These are phyloP conservation scores for Coptodon bakossiorum DNA, from an alignment of 2,113 vertebrate genomes.

Conservation along the genomic window DNA sequence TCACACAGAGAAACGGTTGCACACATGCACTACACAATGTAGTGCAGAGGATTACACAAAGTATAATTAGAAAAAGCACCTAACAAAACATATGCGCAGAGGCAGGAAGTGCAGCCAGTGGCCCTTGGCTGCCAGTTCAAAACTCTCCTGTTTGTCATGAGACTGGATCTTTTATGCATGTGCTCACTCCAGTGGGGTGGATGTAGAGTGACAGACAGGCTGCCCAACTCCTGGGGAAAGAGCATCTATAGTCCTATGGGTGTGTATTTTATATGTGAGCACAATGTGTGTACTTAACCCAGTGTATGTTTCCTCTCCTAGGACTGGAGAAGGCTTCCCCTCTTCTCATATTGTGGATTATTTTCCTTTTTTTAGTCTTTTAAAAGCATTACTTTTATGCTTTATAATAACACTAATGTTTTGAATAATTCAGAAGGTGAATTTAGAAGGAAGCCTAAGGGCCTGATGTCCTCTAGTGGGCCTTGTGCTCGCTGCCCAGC, in stretches of 20 bases:
- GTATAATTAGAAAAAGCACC: constrained; percentile 56
- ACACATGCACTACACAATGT: constrained; percentile 16
- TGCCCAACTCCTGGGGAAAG: background rate
- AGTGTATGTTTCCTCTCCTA: constrained; percentile 14
- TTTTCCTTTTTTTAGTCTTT: background rate
- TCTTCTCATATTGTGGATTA: background rate
- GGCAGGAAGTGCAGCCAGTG: constrained; percentile 60
- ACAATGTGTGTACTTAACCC: constrained; percentile 20
- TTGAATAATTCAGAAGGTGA: background rate
- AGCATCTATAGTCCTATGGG: background rate
- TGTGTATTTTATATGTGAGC: background rate
- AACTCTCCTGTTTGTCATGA: constrained; percentile 39
- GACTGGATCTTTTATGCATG: constrained; percentile 40
- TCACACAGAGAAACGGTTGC: background rate
- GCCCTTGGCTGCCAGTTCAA: constrained; percentile 53
- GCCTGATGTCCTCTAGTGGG: background rate
- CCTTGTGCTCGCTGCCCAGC: background rate
- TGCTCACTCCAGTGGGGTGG: constrained; percentile 5
- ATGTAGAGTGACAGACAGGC: constrained; percentile 18
- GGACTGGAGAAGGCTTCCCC: background rate
- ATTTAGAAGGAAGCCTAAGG: background rate
- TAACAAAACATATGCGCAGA: constrained; percentile 56
- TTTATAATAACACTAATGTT: background rate
- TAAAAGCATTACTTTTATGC: background rate
- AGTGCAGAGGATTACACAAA: constrained; percentile 27